Conservation (phyloP, 2,888 invertebrate species). For the Mimachlamys varia region DNA sequence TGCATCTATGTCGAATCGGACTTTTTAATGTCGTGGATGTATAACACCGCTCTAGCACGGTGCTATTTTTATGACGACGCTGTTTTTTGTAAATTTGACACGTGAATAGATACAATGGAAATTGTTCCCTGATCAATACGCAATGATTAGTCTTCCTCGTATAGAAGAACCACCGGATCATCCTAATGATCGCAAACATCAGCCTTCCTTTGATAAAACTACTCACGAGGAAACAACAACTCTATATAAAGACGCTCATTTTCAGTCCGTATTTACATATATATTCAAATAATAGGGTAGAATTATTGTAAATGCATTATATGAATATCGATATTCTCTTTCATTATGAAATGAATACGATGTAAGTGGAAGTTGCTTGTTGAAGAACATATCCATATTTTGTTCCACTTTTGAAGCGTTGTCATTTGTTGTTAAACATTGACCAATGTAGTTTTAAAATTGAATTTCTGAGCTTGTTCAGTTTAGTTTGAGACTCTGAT, state of each 20-base stretch:
- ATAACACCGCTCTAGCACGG: background rate
- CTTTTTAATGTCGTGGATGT: background rate
- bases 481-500: background rate
- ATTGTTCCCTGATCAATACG: background rate
- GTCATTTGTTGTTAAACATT: background rate
- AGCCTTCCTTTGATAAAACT: background rate
- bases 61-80: background rate
- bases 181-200: background rate
- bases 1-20: background rate
- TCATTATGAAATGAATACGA: too few species aligned
- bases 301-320: background rate
- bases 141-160: background rate
- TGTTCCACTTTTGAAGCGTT: too few species aligned
- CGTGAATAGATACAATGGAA: conserved; percentile 4
- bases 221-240: background rate
- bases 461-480: background rate
- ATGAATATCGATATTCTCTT: background rate
- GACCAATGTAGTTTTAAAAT: background rate
- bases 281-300: background rate
- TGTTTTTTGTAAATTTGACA: background rate
- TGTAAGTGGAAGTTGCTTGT: too few species aligned
- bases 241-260: background rate
- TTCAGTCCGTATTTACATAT: background rate
- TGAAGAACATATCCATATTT: too few species aligned
- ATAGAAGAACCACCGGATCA: background rate